Base-by-base conservation (phyloP, 2,888 invertebrate species). In the Pandemis heparana region DNA sequence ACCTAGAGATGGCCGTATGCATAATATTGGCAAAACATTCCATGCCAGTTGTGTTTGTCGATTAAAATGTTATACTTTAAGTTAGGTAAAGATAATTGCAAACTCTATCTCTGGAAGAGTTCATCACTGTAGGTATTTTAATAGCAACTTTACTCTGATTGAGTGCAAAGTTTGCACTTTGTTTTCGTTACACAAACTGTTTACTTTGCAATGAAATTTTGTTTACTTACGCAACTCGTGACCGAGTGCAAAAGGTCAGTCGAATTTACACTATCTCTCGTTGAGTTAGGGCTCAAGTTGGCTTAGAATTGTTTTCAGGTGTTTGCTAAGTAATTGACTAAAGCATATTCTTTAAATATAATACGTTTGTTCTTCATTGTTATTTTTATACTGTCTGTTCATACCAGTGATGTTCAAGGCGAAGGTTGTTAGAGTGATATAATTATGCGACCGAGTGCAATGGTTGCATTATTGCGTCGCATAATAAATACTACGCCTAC, bases 131-230 rank as follows among this genome's bases (percentile, higher is more conserved):
- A 61, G 4, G 39, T 38, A 59, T 39, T 32, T 8, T 9, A 59
- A 14, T 16, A 32, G n/a, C 16, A 7, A 51, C 8, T n/a, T n/a
- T n/a, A n/a, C n/a, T 53, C 9, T 16, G 18, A 18, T 38, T 10
- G 38, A 67, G 23, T 32, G 12, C 51, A 41, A 53, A 60, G 61
- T 71, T 71, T 53, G 61, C 53, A 53, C 14, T 65, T n/a, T 67
- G 61, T 67, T 62, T 67, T 71, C 51, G 43, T 53, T 23, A 18
- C 18, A 10, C 14, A 48, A 64, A 62, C 46, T 51, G 46, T 62
- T 67, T 72, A 56, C 62, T 61, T 66, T 66, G 23, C 32, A 61
- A 43, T 70, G 46, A 64, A 48, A 48, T 46, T 39, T 59, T n/a
- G 63, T 56, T 63, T 56, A 63, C 56, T 56, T 60, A 5, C 60